A percentile compares a stretch with the other conserved stretches of the same genome.
Evolutionary conservation across 2,113 vertebrate genomes (phyloP).

Genomic region (Alaudala cheleensis): DNA sequence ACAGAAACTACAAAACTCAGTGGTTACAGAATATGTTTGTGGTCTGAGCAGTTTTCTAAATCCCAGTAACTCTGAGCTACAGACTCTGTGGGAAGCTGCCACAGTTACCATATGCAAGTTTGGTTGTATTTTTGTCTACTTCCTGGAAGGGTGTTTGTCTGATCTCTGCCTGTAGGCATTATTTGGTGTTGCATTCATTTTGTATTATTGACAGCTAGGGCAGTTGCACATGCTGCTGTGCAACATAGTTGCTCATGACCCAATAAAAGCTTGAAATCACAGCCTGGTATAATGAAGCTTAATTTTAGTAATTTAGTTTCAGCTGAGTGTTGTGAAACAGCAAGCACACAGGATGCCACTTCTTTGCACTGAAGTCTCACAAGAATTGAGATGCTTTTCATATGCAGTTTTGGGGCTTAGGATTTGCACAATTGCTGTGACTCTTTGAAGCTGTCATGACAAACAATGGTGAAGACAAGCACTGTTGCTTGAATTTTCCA

Average conservation of each 20-base stretch:
- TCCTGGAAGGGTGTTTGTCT: background rate
- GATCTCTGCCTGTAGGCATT: background rate
- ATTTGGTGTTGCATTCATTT: background rate
- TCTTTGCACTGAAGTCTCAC: background rate
- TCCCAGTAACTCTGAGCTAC: background rate
- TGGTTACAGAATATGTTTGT: background rate
- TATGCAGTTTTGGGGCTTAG: background rate
- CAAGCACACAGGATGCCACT: background rate
- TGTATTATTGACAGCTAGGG: background rate
- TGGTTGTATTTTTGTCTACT: background rate
- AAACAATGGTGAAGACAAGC: background rate
- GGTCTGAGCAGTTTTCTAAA: background rate
- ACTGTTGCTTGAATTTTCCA: background rate
- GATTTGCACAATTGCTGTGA: background rate
- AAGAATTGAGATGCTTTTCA: background rate
- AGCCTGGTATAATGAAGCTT: background rate
- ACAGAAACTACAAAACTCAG: background rate
- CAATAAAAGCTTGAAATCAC: background rate
- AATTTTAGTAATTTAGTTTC: background rate
- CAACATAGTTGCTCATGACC: background rate
- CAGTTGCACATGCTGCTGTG: background rate
- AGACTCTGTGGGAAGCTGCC: background rate
- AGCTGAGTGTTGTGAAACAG: background rate
- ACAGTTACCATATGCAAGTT: background rate
- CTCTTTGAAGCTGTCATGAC: background rate